Evolutionary conservation across 2,888 invertebrate species (phyloP), one percentile per base, ranked within the genome.

Genomic region (Drosophila falleni): DNA sequence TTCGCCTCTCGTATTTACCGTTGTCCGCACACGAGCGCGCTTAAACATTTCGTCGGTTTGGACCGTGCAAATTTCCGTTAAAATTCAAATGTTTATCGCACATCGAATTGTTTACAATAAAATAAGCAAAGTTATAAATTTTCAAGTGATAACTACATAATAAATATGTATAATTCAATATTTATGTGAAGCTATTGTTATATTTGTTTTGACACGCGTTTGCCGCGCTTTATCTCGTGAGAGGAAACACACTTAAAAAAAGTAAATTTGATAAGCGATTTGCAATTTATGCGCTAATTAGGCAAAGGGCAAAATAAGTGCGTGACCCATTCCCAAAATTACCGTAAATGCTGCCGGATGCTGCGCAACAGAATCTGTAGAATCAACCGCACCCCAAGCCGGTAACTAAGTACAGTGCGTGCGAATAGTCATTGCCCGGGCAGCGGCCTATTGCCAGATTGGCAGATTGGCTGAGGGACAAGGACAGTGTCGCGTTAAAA

Each of bases 321-420:
- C 59, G 53, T 56, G 67, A 47, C 26, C 41, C 62, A 37, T 16
- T 41, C 49, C 33, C 41, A 15, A 55, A 41, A 46, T 49, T 47
- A 33, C 42, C 51, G 46, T 46, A 47, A 65, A 54, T 49, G 74
- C 73, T 65, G 77, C 56, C 42, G 51, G 61, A 54, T 49, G 74
- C 73, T 65, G 77, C 56, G 71, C 80, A 54, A 75, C 81, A 70
- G 73, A 67, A 73, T 58, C 49, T 75, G 68, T 33, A 79, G 26
- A 16, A 41, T 26, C 31, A 37, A 19, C 50, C 39, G 49, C 72
- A 11, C 49, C 49, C 66, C 42, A 42, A 16, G 64, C 76, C 76
- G 80, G 76, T 42, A 23, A 2, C 19, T 19, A 23, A 23, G 2
- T 56, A 70, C 71, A 77, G 76, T 80, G 76, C 70, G 76, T 74